Conservation (phyloP, 1,140 invertebrate genomes). For the Pseudomyrmex flavicornis region DNA sequence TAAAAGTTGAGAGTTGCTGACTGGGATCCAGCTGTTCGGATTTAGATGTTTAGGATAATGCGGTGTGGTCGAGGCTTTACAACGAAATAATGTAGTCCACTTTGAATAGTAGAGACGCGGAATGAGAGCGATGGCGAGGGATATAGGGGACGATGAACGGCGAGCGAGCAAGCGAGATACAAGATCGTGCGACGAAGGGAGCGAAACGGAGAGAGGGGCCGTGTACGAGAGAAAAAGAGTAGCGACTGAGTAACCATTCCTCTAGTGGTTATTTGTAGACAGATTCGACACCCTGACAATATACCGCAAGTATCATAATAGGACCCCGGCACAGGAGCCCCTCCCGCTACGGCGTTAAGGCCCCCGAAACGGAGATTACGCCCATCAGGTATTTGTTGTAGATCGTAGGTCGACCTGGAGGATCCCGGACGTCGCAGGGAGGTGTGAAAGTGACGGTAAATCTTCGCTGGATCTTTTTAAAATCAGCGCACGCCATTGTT, state of each 20-base stretch:
- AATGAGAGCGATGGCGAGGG: constrained; percentile 66
- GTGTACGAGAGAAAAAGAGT: constrained; percentile 62
- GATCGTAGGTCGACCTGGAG: constrained; percentile 72
- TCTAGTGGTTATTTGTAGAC: constrained; percentile 85
- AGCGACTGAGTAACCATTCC: constrained; percentile 78
- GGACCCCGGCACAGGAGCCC: constrained; percentile 67
- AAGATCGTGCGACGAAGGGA: constrained; percentile 4
- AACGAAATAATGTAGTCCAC: constrained; percentile 85
- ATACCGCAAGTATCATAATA: constrained; percentile 81
- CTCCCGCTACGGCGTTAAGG: constrained; percentile 71
- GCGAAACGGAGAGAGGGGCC: constrained; percentile 41
- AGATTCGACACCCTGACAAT: constrained; percentile 85
- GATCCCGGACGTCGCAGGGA: constrained; percentile 76
- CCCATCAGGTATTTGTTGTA: constrained; percentile 82
- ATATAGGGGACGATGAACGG: constrained; percentile 45
- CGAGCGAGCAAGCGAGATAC: constrained; percentile 38
- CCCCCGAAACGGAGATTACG: constrained; percentile 80
- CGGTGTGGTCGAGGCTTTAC: constrained; percentile 81
- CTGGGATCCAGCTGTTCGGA: constrained; percentile 84
- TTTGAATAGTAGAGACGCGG: constrained; percentile 79
- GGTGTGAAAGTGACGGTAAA: constrained; percentile 83
- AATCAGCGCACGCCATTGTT: constrained; percentile 82
- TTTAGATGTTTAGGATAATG: constrained; percentile 86
- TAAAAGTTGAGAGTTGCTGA: constrained; percentile 77
- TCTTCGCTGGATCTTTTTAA: constrained; percentile 81